Evolutionary conservation across 2,888 invertebrate species (phyloP).

Genomic region (Ectropis crepuscularia): DNA sequence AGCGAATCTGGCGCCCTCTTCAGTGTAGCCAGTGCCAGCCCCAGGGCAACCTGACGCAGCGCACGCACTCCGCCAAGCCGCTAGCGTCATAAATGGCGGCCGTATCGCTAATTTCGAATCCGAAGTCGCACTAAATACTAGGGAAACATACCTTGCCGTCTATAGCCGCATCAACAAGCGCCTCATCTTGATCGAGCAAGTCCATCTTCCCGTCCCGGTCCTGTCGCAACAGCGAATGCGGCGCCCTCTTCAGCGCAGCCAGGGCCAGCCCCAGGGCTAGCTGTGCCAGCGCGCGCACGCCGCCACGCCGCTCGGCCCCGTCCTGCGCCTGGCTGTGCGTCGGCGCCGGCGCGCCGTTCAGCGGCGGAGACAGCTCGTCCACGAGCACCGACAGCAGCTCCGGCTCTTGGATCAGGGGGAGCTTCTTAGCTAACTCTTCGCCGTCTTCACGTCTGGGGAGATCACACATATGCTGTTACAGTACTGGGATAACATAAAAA

Average conservation of each 20-base stretch:
- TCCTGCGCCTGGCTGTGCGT: slow-evolving; percentile 37
- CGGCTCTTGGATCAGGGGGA: slow-evolving; percentile 87
- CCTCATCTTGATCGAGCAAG: slow-evolving; percentile 83
- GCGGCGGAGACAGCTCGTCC: slow-evolving; percentile 75
- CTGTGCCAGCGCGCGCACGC: slow-evolving; percentile 69
- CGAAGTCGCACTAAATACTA: too few species aligned
- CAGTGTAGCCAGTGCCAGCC: too few species aligned
- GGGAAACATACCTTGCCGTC: slow-evolving; percentile 85
- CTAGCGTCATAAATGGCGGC: too few species aligned
- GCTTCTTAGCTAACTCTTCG: slow-evolving; percentile 87
- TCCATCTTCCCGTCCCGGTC: slow-evolving; percentile 50
- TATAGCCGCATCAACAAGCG: slow-evolving; percentile 91
- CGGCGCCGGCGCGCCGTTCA: slow-evolving; percentile 37
- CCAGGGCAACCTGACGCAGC: too few species aligned
- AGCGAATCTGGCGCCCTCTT: too few species aligned
- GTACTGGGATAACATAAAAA: too few species aligned
- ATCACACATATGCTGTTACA: too few species aligned
- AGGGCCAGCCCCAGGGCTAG: slow-evolving; percentile 67
- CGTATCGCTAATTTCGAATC: too few species aligned
- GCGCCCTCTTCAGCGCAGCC: slow-evolving; percentile 74
- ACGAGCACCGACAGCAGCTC: slow-evolving; percentile 82
- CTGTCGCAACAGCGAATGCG: slow-evolving; percentile 65
- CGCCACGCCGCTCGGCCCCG: slow-evolving; percentile 42
- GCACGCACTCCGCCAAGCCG: too few species aligned
- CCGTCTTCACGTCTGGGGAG: slow-evolving; percentile 90